Conservation (phyloP, 2,113 vertebrate genomes). For the Paramisgurnus dabryanus region DNA sequence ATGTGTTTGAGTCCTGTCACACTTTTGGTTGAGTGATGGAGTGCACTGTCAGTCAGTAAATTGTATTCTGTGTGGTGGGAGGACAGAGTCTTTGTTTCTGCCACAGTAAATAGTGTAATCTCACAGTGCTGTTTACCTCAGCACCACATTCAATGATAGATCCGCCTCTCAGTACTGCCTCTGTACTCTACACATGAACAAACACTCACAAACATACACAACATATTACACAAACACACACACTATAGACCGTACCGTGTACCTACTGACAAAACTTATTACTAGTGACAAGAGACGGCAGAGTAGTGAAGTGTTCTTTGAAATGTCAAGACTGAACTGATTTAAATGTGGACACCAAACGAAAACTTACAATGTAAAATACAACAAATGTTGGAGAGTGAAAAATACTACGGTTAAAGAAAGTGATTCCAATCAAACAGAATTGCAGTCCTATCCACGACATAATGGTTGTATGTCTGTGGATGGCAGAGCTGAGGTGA, state of each 20-base stretch:
- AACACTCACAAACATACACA: neutral
- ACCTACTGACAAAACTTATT: neutral
- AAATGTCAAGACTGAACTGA: neutral
- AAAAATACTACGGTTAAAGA: no score
- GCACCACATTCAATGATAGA: conserved; percentile 27
- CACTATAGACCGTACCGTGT: no score
- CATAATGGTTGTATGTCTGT: neutral
- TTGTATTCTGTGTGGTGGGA: conserved; percentile 36
- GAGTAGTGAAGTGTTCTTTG: neutral
- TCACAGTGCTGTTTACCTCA: conserved; percentile 30
- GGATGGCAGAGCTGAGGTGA: conserved; percentile 4
- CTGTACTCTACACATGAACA: conserved; percentile 15
- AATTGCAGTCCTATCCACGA: neutral
- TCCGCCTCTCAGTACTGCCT: conserved; percentile 18
- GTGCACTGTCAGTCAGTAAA: conserved; percentile 46
- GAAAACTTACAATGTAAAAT: no score
- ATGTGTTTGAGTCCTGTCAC: conserved; percentile 24
- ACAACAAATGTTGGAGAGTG: neutral
- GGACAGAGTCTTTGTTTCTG: conserved; percentile 42
- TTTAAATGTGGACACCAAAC: neutral
- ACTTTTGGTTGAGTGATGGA: conserved; percentile 44
- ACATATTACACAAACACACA: neutral
- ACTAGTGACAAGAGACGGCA: neutral
- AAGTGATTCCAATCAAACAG: no score
- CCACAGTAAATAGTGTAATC: conserved; percentile 49